A percentile compares a stretch with the other conserved stretches of the same genome.
phyloP scores from a whole-genome alignment of 2,888 invertebrate species.

The Mesorhabditis sp. region DNA sequence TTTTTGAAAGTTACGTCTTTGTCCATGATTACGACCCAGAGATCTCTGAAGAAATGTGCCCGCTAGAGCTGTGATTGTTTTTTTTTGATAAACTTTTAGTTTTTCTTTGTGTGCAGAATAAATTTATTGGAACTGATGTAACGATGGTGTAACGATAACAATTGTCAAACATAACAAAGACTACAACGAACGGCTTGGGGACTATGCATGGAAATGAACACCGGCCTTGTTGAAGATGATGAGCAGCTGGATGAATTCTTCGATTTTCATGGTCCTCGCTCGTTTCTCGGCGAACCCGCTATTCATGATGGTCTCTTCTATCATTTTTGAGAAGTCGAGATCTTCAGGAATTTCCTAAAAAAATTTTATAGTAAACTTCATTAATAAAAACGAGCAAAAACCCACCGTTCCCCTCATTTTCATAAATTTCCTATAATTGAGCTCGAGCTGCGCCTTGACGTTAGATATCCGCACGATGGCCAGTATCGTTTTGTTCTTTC shows the following conservation, averaged over 20 bases:
- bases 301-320: constrained; percentile 72
- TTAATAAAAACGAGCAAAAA: constrained; percentile 44
- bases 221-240: constrained; percentile 85
- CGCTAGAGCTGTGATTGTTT: not conserved
- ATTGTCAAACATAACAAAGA: not conserved
- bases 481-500: constrained; percentile 92
- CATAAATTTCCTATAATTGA: constrained; percentile 84
- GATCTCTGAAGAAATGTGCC: not conserved
- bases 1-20: not conserved
- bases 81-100: not conserved
- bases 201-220: constrained; percentile 74
- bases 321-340: constrained; percentile 78
- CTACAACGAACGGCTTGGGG: not conserved
- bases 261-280: constrained; percentile 87
- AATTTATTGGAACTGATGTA: not conserved
- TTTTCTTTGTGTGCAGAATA: not conserved
- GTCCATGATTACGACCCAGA: not conserved
- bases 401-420: constrained; percentile 76
- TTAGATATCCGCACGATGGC: constrained; percentile 77
- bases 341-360: constrained; percentile 73
- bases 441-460: constrained; percentile 74
- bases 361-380: constrained; percentile 15
- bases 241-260: constrained; percentile 84
- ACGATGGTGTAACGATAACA: not conserved
- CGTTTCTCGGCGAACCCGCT: constrained; percentile 73